Base-by-base conservation (phyloP, 1,140 invertebrate species). In the Globodera ellingtonae region DNA sequence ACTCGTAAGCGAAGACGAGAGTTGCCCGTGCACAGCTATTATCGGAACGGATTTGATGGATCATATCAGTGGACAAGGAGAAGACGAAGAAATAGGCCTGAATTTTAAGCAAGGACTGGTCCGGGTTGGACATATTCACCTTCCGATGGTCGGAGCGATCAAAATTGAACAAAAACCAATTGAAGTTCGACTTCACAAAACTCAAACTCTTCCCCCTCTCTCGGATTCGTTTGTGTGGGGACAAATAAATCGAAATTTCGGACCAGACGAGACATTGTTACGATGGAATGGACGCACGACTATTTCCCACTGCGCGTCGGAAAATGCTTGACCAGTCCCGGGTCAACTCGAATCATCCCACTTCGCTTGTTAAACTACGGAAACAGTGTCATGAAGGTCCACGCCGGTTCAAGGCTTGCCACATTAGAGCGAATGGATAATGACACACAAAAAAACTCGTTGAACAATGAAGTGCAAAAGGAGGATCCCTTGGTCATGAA, bases 41-140 rank as follows among this genome's bases (percentile, higher is more conserved):
- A 47, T 81, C 15, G 80, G 80, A n/a, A 82, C 80, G 0, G 80
- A 81, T 48, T 21, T 82, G 10, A 75, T 81, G 80, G 66, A 47
- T 59, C 18, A 18, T 5, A 5, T 59, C 56, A 59, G 56, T 59
- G 10, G 18, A 7, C 56, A 18, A 59, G 10, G 56, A 18, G 56
- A 46, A 8, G 59, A 71, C 7, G 13, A 59, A 18, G 46, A 52
- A n/a, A 82, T 82, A 0, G 15, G 47, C 9, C 21, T 70, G n/a
- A 62, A 69, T 8, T 50, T 48, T 10, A 75, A 15, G 48, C 83
- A 59, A n/a, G 75, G 24, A 8, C 13, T 21, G 15, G 44, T 67
- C 0, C 78, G 62, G 4, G 48, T 76, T 6, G 78, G 78, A 21
- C 21, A 21, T n/a, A 48, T 74, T 6, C 10, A 47, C 6, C 50